phyloP scores from a whole-genome alignment of 92 coral and sea anemone genomes.

The Ricordea florida region DNA sequence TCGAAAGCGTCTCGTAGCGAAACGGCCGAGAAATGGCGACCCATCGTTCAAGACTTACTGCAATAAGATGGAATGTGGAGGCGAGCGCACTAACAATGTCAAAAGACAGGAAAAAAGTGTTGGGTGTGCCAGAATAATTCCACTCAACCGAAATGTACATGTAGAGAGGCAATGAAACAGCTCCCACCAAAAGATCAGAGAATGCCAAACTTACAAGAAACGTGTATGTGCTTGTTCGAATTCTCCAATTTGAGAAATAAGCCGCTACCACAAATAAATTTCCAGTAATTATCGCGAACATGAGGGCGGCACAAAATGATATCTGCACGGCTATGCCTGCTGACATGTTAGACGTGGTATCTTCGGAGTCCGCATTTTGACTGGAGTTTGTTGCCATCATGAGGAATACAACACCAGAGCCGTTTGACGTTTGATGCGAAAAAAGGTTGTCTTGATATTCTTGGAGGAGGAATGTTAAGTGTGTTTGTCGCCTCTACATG shows the following conservation, averaged over 20 bases:
- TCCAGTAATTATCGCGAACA: conserved; percentile 59
- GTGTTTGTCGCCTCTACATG: no score
- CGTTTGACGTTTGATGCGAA: no score
- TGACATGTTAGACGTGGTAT: neutral
- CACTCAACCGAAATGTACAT: conserved; percentile 37
- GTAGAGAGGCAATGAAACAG: conserved; percentile 78
- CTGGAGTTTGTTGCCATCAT: neutral
- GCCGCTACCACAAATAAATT: conserved; percentile 72
- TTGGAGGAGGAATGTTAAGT: no score
- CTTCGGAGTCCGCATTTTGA: neutral
- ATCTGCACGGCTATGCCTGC: conserved; percentile 35
- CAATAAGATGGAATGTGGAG: conserved; percentile 85
- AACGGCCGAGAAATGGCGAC: conserved; percentile 88
- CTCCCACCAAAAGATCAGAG: conserved; percentile 78
- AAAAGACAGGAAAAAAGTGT: conserved; percentile 63
- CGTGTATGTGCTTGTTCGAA: conserved; percentile 78
- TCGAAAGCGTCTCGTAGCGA: conserved; percentile 69
- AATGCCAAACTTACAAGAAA: conserved; percentile 81
- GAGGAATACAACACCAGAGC: neutral
- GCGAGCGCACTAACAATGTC: conserved; percentile 96
- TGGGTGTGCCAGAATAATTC: neutral
- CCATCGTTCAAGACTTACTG: conserved; percentile 89
- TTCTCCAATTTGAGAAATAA: conserved; percentile 62
- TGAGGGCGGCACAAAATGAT: conserved; percentile 38
- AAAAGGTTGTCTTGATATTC: no score